Conservation (phyloP, 1,140 invertebrate genomes). For the Cherax destructor region DNA sequence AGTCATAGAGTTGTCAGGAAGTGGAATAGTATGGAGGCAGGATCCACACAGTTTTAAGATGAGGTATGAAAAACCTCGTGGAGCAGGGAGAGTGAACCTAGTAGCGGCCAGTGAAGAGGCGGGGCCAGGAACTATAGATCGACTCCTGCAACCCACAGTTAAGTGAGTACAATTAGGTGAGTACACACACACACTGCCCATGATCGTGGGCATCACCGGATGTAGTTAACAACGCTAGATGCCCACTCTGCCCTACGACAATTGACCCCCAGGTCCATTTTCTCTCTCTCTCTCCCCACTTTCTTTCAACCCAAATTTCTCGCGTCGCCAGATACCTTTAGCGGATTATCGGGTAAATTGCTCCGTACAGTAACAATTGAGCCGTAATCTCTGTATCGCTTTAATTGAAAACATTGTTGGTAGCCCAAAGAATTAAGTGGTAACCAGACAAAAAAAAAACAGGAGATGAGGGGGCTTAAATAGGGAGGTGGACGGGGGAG, state of each 20-base stretch:
- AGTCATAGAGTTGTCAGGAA: too few relatives aligned
- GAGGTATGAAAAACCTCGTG: too few relatives aligned
- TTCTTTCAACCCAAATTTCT: constrained; percentile 34
- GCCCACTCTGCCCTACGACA: neutral
- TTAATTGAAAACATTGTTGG: constrained; percentile 53
- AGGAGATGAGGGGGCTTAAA: neutral
- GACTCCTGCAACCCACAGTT: too few relatives aligned
- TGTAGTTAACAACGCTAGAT: neutral
- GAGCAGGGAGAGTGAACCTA: too few relatives aligned
- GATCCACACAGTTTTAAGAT: too few relatives aligned
- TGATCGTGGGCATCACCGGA: neutral
- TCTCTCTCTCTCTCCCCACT: constrained; percentile 10
- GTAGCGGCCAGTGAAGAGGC: too few relatives aligned
- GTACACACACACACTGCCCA: too few relatives aligned
- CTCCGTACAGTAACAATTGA: constrained; percentile 31
- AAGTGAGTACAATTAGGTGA: too few relatives aligned
- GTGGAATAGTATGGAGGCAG: too few relatives aligned
- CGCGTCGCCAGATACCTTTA: constrained; percentile 16
- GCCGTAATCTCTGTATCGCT: constrained; percentile 47
- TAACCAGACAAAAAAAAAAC: too few relatives aligned
- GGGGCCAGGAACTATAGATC: too few relatives aligned
- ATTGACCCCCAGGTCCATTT: constrained; percentile 6
- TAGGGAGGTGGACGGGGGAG: neutral
- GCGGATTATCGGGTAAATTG: constrained; percentile 23
- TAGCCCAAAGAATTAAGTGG: constrained; percentile 41